Percentiles rank a stretch among this genome's conserved stretches.
Conservation (phyloP, 2,113 vertebrate genomes). For the Cyprinus carpio region DNA sequence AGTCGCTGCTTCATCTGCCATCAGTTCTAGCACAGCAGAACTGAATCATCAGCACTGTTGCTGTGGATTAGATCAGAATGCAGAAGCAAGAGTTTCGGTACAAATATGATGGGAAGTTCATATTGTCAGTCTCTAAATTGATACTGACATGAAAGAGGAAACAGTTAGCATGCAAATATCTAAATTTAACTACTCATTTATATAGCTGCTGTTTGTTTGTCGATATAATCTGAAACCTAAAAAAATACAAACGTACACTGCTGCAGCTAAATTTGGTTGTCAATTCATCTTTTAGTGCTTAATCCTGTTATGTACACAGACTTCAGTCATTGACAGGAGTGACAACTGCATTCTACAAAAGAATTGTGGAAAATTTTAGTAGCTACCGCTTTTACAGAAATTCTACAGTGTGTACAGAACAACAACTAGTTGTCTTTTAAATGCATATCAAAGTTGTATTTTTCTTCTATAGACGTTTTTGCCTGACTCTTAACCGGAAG, state of each 20-base stretch:
- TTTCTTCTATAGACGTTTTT: no score
- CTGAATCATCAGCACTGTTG: conserved; percentile 1
- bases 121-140: neutral
- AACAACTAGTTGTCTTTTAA: neutral
- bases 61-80: conserved; percentile 19
- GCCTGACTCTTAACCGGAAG: no score
- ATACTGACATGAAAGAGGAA: conserved; percentile 12
- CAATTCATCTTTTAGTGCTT: no score
- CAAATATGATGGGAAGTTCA: conserved; percentile 27
- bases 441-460: no score
- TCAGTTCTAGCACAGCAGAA: neutral
- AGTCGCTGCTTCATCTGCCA: neutral
- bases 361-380: neutral
- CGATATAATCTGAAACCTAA: no score
- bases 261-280: no score
- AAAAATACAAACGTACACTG: neutral
- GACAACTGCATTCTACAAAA: no score
- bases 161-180: neutral
- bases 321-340: no score
- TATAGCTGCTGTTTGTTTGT: neutral
- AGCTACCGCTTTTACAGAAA: neutral
- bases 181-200: neutral
- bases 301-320: no score
- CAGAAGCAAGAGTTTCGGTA: conserved; percentile 22
- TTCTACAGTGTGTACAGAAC: neutral